Base-by-base conservation (phyloP, 2,888 invertebrate genomes). In the Stenchaetothrips biformis region DNA sequence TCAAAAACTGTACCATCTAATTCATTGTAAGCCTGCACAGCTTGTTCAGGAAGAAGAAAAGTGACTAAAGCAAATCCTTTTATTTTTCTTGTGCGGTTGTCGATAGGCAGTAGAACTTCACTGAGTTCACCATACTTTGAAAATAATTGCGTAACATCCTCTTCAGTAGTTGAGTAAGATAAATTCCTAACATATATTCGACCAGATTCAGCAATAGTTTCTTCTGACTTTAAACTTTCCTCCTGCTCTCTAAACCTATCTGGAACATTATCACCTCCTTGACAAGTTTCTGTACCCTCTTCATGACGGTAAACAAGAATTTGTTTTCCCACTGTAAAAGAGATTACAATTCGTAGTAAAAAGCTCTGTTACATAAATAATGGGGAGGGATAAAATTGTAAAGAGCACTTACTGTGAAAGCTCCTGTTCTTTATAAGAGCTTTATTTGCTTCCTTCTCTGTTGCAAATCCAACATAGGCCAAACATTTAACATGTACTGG, bases 1-100 rank as follows among this genome's bases (percentile, higher is more conserved):
- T 96, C 94, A 84, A 97, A 94, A 80, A 93, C 90, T 0, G 92
- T 92, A n/a, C 98, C 98, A 87, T 99, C 99, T 2, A 99, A 88
- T 83, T 93, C 93, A 0, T 92, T 89, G 86, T 93, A 98, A 0
- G 99, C 99, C 84, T 91, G 92, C 0, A 95, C 92, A 0, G 99
- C 99, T 87, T 99, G 94, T 86, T 99, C 98, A 0, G 99, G 97
- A 89, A 99, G 93, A 85, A 99, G 88, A 86, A 92, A 99, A 0
- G 97, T 96, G 0, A 99, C 90, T 0, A 94, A 93, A 0, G 96
- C 99, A 87, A 97, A 99, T 0, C 99, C 98, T 88, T 98, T 98
- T 1, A 84, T 82, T 83, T 85, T 93, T 67, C 96, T 92, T 0
- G 94, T 93, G 1, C 91, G 85, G 80, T 90, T 89, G 86, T 99